Base-by-base conservation (phyloP, 1,140 invertebrate genomes). In the Contarinia nasturtii region DNA sequence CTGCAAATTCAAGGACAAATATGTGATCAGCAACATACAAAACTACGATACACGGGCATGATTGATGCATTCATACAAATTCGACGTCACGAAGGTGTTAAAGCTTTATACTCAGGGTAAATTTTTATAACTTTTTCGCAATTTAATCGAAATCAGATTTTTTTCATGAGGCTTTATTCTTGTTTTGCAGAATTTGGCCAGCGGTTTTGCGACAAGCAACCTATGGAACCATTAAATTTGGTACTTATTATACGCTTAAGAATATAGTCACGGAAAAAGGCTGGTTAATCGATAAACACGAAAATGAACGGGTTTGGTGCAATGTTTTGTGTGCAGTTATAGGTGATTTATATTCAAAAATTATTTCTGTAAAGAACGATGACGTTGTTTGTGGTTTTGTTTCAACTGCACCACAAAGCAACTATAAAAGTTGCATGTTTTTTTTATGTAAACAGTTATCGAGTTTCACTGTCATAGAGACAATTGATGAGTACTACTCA, bases 211-310 rank as follows among this genome's bases (percentile, higher is more conserved):
- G 90, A 20, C 91, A 95, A 68, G 85, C 89, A 15, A 90, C 87
- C 38, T 96, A 96, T 70, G 91, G 92, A 53, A 94, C 90, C 19
- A 89, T 95, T 51, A 96, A 96, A 67, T 94, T 95, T 64, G 92
- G 92, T 48, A 84, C 89, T 18, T 96, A 96, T 66, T 93, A 95
- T 61, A 82, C 87, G 0, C 62, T 93, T 42, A 93, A 95, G 65
- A 71, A 76, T 57, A 61, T 75, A 50, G 63, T 76, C 44, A 71
- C 68, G 48, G 67, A 80, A 53, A 68, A 70, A 46, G 59, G 67
- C 0, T 57, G 66, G 55, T 63, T 70, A 50, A 57, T 59, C 53
- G 60, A 67, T 57, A 70, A 77, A 59, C 70, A 79, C 49, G 67
- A 68, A 52, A 68, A 72, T 51, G 85, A 88, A 57, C 74, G 77